phyloP scores from a whole-genome alignment of 2,797 vertebrate genomes.

The Lithobates pipiens region DNA sequence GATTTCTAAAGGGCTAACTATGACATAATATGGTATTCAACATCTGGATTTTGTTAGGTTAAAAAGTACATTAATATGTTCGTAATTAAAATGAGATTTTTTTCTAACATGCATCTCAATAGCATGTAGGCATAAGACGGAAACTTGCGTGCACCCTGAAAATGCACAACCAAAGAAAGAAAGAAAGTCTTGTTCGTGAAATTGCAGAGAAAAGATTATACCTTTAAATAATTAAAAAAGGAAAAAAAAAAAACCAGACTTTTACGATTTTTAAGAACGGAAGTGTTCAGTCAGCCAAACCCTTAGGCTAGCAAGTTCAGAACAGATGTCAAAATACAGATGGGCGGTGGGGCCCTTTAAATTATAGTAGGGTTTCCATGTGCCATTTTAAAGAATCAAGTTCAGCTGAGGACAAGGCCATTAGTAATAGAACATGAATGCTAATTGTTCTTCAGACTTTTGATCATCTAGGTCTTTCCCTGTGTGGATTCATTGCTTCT shows the following conservation, averaged over 20 bases:
- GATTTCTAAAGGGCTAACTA: neutral
- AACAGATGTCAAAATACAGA: slow-evolving; percentile 62
- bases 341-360: slow-evolving; percentile 58
- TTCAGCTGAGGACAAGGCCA: slow-evolving; percentile 59
- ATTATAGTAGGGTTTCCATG: slow-evolving; percentile 54
- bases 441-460: slow-evolving; percentile 57
- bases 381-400: slow-evolving; percentile 48
- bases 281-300: slow-evolving; percentile 51
- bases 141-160: slow-evolving; percentile 1
- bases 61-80: slow-evolving; percentile 17
- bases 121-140: neutral
- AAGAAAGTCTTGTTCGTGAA: slow-evolving; percentile 39
- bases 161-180: slow-evolving; percentile 27
- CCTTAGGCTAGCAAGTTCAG: slow-evolving; percentile 55
- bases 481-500: slow-evolving; percentile 60
- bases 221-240: slow-evolving; percentile 44
- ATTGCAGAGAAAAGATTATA: slow-evolving; percentile 13
- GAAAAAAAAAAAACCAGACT: slow-evolving; percentile 42
- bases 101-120: slow-evolving; percentile 1
- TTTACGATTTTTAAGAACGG: slow-evolving; percentile 59
- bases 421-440: slow-evolving; percentile 59
- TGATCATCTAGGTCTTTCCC: slow-evolving; percentile 60
- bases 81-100: slow-evolving; percentile 1
- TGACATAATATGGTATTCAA: neutral
- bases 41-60: slow-evolving; percentile 21